Evolutionary conservation across 2,888 invertebrate genomes (phyloP), one percentile per base, ranked within the genome.

Genomic region (Andrena chrysosceles): DNA sequence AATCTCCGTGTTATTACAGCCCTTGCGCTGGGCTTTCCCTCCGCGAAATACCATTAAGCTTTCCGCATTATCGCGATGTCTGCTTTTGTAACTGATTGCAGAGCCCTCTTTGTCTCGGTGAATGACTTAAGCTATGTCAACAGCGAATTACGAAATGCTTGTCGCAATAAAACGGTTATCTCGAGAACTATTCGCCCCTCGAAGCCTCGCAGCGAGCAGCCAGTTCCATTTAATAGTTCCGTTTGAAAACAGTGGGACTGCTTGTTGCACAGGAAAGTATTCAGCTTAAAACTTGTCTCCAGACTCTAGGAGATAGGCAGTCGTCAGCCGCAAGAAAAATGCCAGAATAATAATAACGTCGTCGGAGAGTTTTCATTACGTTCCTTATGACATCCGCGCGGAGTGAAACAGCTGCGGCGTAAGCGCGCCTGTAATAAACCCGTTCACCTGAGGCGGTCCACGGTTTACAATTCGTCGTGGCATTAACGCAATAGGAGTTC

Each of bases 51-150:
- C 54, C 62, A 42, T 76, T 76, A 54, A 29, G 26, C 49, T 35
- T 62, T 35, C 23, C 29, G 13, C 62, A 63, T 62, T 76, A 70
- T 62, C 63, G 35, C 62, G 35, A 20, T 16, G 16, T 8, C 23
- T 42, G 42, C 42, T n/a, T 54, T 33, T 29, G 35, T 8, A n/a
- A 62, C 7, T n/a, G 60, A 7, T 33, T 33, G 33, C 33, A n/a
- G n/a, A 20, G n/a, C 7, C 26, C 31, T n/a, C 31, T 62, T 62
- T 33, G 60, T 20, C n/a, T 2, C 31, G 5, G 33, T 2, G 56
- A 26, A 23, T 31, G 16, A 60, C 60, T 20, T 56, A 4, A 23
- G 20, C 23, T 23, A 26, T 26, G 23, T 26, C 23, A 56, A 56
- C 23, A 23, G 23, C 26, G 26, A 56, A 56, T 56, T 26, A 23